Evolutionary conservation across 1,140 invertebrate species (phyloP).

Genomic region (Brachionus rubens): DNA sequence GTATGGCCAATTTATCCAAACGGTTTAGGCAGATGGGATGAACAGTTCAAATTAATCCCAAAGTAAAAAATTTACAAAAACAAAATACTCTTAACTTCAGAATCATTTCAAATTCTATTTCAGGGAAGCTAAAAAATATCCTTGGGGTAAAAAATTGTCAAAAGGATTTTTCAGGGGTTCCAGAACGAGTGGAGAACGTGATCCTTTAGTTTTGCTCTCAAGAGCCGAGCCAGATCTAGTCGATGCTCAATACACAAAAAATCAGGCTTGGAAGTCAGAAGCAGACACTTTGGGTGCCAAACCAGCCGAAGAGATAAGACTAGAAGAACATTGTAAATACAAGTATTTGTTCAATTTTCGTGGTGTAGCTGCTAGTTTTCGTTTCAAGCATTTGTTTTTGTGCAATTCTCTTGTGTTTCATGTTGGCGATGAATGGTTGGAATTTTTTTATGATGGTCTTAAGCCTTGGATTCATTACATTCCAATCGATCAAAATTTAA

Average conservation of each 20-base stretch:
- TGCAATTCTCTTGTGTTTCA: slow-evolving; percentile 92
- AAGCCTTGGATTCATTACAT: slow-evolving; percentile 95
- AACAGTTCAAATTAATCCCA: slow-evolving; percentile 71
- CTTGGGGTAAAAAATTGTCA: slow-evolving; percentile 74
- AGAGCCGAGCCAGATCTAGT: slow-evolving; percentile 73
- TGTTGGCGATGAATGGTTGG: slow-evolving; percentile 86
- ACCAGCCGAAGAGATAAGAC: slow-evolving; percentile 78
- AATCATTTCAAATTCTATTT: too few relatives aligned
- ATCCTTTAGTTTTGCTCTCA: slow-evolving; percentile 81
- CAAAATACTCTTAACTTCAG: too few relatives aligned
- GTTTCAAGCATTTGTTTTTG: slow-evolving; percentile 91
- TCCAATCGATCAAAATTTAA: slow-evolving; percentile 67
- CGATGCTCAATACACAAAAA: slow-evolving; percentile 92
- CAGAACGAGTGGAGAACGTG: slow-evolving; percentile 81
- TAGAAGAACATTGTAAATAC: slow-evolving; percentile 87
- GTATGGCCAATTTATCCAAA: slow-evolving; percentile 81
- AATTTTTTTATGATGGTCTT: slow-evolving; percentile 87
- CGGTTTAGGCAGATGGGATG: slow-evolving; percentile 87
- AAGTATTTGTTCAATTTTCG: slow-evolving; percentile 91
- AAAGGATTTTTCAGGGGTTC: slow-evolving; percentile 88
- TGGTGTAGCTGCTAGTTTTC: slow-evolving; percentile 91
- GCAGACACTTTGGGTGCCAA: slow-evolving; percentile 74
- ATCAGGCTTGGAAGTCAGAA: slow-evolving; percentile 95
- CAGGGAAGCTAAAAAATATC: slow-evolving; percentile 65
- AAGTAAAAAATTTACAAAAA: slow-evolving; percentile 56